phyloP scores from a whole-genome alignment of 1,140 invertebrate species.

The Anthonomus grandis region DNA sequence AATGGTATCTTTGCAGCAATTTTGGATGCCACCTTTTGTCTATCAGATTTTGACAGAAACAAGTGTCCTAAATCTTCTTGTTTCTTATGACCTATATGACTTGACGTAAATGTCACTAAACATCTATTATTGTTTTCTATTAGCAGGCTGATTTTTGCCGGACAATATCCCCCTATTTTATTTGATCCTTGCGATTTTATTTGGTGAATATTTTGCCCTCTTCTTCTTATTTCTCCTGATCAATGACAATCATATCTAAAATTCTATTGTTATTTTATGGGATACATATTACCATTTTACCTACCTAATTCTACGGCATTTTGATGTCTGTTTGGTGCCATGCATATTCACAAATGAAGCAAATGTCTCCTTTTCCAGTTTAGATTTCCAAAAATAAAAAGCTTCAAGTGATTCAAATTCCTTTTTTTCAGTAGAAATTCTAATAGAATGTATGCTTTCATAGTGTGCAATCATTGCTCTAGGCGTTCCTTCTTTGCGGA shows the following conservation, averaged over 20 bases:
- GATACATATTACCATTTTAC: too few relatives aligned
- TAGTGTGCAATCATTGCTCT: too few relatives aligned
- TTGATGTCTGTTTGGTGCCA: slow-evolving; percentile 5
- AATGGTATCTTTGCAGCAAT: neutral
- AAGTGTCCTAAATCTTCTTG: neutral
- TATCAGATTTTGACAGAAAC: neutral
- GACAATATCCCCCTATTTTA: slow-evolving; percentile 25
- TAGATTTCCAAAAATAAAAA: slow-evolving; percentile 10
- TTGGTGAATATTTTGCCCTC: slow-evolving; percentile 11
- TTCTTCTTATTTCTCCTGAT: slow-evolving; percentile 16
- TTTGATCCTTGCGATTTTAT: slow-evolving; percentile 19
- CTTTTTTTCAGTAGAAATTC: neutral
- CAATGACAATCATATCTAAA: slow-evolving; percentile 18
- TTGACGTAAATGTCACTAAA: slow-evolving; percentile 6
- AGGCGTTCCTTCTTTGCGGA: too few relatives aligned
- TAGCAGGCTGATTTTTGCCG: slow-evolving; percentile 15
- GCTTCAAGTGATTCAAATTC: slow-evolving; percentile 1
- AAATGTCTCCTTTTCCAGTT: slow-evolving; percentile 11
- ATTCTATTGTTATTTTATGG: neutral
- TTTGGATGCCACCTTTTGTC: neutral
- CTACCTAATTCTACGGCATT: too few relatives aligned
- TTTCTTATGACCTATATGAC: neutral
- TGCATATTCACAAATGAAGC: slow-evolving; percentile 20
- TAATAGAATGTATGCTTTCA: neutral
- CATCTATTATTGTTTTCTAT: slow-evolving; percentile 1